Base-by-base conservation (phyloP, 2,113 vertebrate genomes). In the Lepus europaeus region DNA sequence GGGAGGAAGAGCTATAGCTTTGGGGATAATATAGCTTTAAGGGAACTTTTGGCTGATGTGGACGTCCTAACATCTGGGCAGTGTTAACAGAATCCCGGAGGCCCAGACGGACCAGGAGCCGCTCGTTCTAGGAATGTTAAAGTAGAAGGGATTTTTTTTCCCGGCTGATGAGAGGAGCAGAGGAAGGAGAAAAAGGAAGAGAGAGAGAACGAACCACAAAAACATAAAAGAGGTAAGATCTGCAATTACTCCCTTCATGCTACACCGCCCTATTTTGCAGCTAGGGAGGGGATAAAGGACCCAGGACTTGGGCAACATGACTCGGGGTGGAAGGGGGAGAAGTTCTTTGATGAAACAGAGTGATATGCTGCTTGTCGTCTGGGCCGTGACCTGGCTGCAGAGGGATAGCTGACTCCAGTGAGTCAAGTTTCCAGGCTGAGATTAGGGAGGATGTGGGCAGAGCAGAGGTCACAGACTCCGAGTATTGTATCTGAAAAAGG, bases 1-100 rank as follows among this genome's bases (percentile, higher is more conserved):
- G 45, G 88, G n/a, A 90, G 56, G 68, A 96, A 80, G 45, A 87
- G 39, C 90, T 95, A 96, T 93, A 95, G 74, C 77, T 96, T 70
- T 51, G 49, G 33, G 91, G 95, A 91, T 93, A 94, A 95, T 97
- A 96, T 91, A 97, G 95, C 97, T 97, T 98, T 97, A 97, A 98
- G 97, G 82, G 91, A 96, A 93, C 31, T 93, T 97, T 97, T 97
- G 97, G 97, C 95, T 96, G 93, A 95, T 92, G 72, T 59, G 3
- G 72, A 87, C 81, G 19, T 82, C 91, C 90, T 92, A 94, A 97
- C 98, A 98, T 98, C 97, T 98, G 97, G 97, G 89, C 96, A 98
- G 95, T 81, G 83, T 97, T 98, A 97, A 94, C 93, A 95, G 94
- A 95, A 96, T 94, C 95, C 92, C 78, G 5, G 95, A 96, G 96